These are phyloP conservation scores for Campoletis sonorensis DNA, from an alignment of 1,140 invertebrate species.

Conservation along the genomic window DNA sequence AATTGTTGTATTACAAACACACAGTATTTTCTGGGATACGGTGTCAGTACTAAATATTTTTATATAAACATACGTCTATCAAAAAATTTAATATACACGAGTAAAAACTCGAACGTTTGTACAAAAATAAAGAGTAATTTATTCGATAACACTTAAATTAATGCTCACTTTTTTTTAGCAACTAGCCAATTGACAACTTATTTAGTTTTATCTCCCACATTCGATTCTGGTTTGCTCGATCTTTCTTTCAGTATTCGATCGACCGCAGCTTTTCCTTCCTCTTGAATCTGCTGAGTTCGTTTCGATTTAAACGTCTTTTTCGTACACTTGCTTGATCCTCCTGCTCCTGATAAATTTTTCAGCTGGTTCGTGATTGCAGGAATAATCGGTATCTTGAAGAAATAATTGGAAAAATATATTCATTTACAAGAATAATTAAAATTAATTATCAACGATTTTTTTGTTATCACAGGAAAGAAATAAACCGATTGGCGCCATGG, in stretches of 20 bases:
- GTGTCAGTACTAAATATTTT: slow-evolving; percentile 36
- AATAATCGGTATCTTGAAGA: slow-evolving; percentile 73
- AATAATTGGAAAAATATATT: slow-evolving; percentile 36
- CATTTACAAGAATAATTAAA: no score
- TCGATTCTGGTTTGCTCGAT: slow-evolving; percentile 42
- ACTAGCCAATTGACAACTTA: background rate
- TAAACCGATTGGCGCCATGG: no score
- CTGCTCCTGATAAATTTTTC: slow-evolving; percentile 48
- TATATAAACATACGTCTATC: slow-evolving; percentile 41
- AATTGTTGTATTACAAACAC: slow-evolving; percentile 23
- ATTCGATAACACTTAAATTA: slow-evolving; percentile 13
- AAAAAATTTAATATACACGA: slow-evolving; percentile 19
- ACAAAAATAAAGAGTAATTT: slow-evolving; percentile 28
- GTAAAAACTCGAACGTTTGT: slow-evolving; percentile 31
- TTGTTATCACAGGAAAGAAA: no score
- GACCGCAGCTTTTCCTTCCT: slow-evolving; percentile 60
- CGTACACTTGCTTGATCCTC: background rate
- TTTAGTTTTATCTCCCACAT: background rate
- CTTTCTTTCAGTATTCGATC: slow-evolving; percentile 60
- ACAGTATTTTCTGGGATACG: slow-evolving; percentile 30
- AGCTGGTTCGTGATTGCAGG: slow-evolving; percentile 72
- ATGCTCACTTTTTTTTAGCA: background rate
- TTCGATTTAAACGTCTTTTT: slow-evolving; percentile 67
- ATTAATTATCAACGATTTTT: no score
- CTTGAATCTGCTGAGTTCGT: slow-evolving; percentile 59